Conservation (phyloP, 2,113 vertebrate species). For the Nycticryphes semicollaris region DNA sequence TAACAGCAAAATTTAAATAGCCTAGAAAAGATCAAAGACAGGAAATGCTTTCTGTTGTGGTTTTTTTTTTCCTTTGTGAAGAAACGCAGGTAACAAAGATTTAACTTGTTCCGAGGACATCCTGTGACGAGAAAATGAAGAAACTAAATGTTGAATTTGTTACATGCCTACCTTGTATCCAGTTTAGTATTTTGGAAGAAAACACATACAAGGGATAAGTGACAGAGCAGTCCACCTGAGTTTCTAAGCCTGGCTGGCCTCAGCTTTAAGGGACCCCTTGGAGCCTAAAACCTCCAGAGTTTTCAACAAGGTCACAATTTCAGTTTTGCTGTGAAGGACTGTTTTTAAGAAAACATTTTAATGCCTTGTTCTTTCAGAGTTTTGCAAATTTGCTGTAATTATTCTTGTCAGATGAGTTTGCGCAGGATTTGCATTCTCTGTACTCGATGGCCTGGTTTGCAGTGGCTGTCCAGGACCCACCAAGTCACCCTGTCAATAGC, state of each 20-base stretch:
- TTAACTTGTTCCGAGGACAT: fast-evolving
- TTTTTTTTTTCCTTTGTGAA: not conserved
- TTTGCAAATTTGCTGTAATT: not conserved
- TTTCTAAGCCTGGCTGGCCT: not conserved
- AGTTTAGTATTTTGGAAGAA: not conserved
- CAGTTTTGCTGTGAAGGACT: not conserved
- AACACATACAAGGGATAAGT: fast-evolving
- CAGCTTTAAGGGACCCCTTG: not conserved
- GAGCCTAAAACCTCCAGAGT: not conserved
- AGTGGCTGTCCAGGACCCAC: not conserved
- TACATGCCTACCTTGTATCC: not conserved
- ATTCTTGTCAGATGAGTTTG: not conserved
- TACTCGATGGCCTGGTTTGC: not conserved
- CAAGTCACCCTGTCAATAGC: not conserved
- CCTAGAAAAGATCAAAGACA: not conserved
- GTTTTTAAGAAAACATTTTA: not conserved
- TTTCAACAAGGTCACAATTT: not conserved
- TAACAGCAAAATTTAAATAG: not conserved
- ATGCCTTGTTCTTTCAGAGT: not conserved
- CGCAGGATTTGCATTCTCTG: fast-evolving
- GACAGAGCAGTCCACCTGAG: too few relatives aligned
- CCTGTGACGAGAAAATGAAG: not conserved
- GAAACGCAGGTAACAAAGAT: not conserved
- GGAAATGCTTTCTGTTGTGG: not conserved
- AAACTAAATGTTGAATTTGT: not conserved